These are phyloP conservation scores for Leptopterna dolabrata DNA, from an alignment of 2,888 invertebrate species.

Conservation along the genomic window DNA sequence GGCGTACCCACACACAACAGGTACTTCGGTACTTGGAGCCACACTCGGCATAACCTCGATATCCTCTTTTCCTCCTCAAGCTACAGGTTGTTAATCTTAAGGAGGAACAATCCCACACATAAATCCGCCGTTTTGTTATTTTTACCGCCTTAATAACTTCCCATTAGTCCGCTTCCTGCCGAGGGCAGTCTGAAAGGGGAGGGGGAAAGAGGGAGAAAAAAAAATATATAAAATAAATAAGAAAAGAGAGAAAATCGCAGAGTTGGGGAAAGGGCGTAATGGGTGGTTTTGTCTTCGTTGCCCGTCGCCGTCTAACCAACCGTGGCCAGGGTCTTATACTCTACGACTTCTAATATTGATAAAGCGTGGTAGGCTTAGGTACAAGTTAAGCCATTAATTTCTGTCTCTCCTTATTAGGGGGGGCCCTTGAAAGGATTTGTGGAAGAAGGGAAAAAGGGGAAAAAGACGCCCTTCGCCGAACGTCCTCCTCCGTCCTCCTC, in stretches of 20 bases:
- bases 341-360: conserved; percentile 50
- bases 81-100: neutral
- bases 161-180: conserved; percentile 21
- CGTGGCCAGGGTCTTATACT: neutral
- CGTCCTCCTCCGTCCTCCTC: neutral
- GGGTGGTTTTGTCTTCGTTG: conserved; percentile 46
- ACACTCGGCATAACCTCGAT: too few species aligned
- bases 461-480: too few species aligned
- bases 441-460: conserved; percentile 22
- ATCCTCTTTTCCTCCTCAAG: neutral
- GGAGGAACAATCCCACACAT: neutral
- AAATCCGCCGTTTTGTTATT: conserved; percentile 38
- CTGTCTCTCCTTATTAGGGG: conserved; percentile 53
- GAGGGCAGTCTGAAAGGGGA: neutral
- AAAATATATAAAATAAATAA: too few species aligned
- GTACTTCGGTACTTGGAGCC: too few species aligned
- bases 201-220: neutral
- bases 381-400: conserved; percentile 54
- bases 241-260: neutral
- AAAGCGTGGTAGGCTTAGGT: conserved; percentile 52
- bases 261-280: conserved; percentile 13
- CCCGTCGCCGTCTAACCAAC: neutral
- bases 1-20: too few species aligned
- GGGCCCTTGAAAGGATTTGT: conserved; percentile 52
- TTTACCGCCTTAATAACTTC: conserved; percentile 46